Evolutionary conservation across 92 coral and sea anemone genomes (phyloP), one percentile per base, ranked within the genome.

Genomic region (Porites divaricata): DNA sequence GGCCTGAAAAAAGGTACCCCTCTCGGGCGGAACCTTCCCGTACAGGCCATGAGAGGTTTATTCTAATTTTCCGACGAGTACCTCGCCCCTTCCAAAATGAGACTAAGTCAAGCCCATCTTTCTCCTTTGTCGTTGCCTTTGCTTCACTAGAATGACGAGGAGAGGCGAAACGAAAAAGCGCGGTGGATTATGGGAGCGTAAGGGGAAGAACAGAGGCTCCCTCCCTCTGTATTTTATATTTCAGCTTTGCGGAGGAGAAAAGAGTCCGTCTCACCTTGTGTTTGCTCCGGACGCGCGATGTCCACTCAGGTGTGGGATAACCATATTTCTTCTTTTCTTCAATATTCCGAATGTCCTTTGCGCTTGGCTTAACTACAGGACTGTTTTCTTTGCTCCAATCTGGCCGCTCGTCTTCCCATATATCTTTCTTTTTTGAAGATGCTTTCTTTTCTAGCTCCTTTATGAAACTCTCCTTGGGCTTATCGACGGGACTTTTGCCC

Each of bases 401-500:
- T 9, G 81, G 81, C 12, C 70, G 70, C 8, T 67, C 81, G 25
- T 77, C 81, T 77, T 77, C 17, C 81, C 81, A 77, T 52, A 62
- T 41, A 20, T 77, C 81, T 8, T 49, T 51, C 6, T 57, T 58
- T 25, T 77, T 77, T 45, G n/a, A 10, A 13, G 70, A 66, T 8
- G 57, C 49, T 77, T 63, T 62, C 8, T 45, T 66, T 13, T 25
- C 70, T 13, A 66, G 14, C 24, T 66, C 24, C 45, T 22, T 66
- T 22, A 66, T 66, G 13, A 4, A 35, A 66, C 70, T 22, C 41
- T 22, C 70, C 15, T 24, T 63, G 70, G 81, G 81, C 48, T 77
- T 77, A 12, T 52, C 72, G 11, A 61, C 73, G 10, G 76, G 64
- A n/a, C 75, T 51, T 61, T 70, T 67, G 25, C 84, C 84, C 64